Evolutionary conservation across 2,888 invertebrate species (phyloP), one percentile per base, ranked within the genome.

Genomic region (Formica aserva): DNA sequence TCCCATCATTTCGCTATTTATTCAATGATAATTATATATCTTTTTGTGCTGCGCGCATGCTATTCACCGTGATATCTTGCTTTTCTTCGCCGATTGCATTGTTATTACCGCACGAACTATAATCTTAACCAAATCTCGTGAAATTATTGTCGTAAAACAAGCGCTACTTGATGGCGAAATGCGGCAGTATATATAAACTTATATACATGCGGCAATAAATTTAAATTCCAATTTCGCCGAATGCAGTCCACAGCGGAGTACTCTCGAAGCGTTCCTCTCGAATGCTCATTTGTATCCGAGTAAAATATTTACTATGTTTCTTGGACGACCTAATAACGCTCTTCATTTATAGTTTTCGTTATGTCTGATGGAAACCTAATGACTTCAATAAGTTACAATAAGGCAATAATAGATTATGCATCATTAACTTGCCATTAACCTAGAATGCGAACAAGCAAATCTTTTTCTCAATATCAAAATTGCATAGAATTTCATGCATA

Each of bases 101-200:
- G 72, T 81, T 83, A 77, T 83, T 74, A 75, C 60, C 62, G 82
- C 57, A 75, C 48, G 35, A 13, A 29, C 52, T 84, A 83, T 84
- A 86, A 89, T 88, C 87, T 87, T 86, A 85, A 81, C 86, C 87
- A 85, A 89, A 90, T 90, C 87, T 89, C 84, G 72, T 57, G 83
- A 84, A 89, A 89, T 90, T 87, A 88, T 85, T 83, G 87, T 88
- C 89, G 80, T 89, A 89, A 86, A 83, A 86, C 81, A 85, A 85
- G 83, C 81, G 63, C 77, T 76, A 67, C 81, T 78, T 45, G 66
- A 82, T 77, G 84, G 57, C 77, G n/a, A 80, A 52, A 71, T 82
- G 52, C 82, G 45, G 55, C 69, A 48, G 22, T 22, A 22, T 22
- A 60, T 75, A 48, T 48, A 82, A 78, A 83, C 69, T 48, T 48